These are phyloP conservation scores for Lontra canadensis DNA, from an alignment of 2,113 vertebrate species.

Conservation along the genomic window DNA sequence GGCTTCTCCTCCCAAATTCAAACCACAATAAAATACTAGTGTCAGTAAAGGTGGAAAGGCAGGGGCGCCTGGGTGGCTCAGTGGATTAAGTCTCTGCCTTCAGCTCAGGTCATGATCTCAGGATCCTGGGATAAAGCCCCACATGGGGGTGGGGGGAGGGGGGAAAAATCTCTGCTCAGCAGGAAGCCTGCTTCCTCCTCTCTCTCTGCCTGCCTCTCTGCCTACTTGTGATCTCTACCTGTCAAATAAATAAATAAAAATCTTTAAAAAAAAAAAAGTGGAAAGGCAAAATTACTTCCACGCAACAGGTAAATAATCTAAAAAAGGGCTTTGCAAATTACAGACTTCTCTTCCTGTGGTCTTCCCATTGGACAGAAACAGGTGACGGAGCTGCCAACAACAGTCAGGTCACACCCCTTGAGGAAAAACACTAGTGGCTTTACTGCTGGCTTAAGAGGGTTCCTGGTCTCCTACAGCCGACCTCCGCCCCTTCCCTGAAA, in stretches of 20 bases:
- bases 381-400: neutral
- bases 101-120: too few relatives aligned
- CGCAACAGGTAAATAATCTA: neutral
- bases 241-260: too few relatives aligned
- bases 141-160: accelerated
- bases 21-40: neutral
- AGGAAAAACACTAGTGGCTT: neutral
- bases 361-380: neutral
- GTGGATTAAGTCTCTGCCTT: too few relatives aligned
- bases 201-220: too few relatives aligned
- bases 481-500: neutral
- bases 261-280: too few relatives aligned
- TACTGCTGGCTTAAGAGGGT: accelerated
- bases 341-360: neutral
- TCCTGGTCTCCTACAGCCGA: neutral
- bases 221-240: too few relatives aligned
- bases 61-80: too few relatives aligned
- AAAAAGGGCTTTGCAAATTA: neutral
- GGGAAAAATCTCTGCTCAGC: too few relatives aligned
- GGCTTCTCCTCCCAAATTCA: neutral
- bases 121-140: too few relatives aligned
- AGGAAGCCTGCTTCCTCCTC: too few relatives aligned
- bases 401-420: too few relatives aligned
- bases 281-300: neutral
- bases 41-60: neutral